Evolutionary conservation across 2,888 invertebrate species (phyloP), one percentile per base, ranked within the genome.

Genomic region (Gymnocheta viridis): DNA sequence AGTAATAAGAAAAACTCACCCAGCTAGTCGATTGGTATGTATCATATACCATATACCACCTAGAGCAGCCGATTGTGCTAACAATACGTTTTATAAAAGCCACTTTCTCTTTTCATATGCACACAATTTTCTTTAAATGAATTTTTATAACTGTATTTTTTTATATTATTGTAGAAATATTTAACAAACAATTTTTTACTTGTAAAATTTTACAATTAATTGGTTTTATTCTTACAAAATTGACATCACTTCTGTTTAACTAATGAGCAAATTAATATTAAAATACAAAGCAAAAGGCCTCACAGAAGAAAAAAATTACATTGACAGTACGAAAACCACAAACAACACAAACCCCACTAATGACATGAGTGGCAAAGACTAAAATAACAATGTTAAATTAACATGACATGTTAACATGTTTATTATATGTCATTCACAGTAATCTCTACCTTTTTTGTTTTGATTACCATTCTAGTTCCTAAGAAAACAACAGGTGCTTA

Each of bases 61-160:
- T 27, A 72, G 27, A 72, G 27, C 47, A 62, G 32, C 51, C 22
- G 67, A 67, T 73, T 27, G 49, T 24, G 41, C 54, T 54, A 69
- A 64, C 54, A 70, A 84, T 56, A 60, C 67, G 24, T 49, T 62
- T 81, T 54, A 51, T 9, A 56, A 78, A 56, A 72, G 81, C 81
- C 81, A 81, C 84, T 84, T 81, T 81, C 81, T 19, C 77, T 72
- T 76, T 66, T 67, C 14, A 44, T 44, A 38, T 29, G 17, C 6
- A 5, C 7, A 17, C 17, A 10, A 47, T 47, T 47, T 19, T 47
- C 14, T 47, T 2, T 7, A 9, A 47, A 47, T 1, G 2, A 38
- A 77, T 41, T 38, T 38, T 51, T 32, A 19, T 41, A 19, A 24
- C 6, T 56, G n/a, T 10, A 24, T 47, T 60, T 35, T 12, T 38